Percentiles rank a stretch among this genome's conserved stretches.
phyloP scores from a whole-genome alignment of 1,140 invertebrate genomes.

The Mercenaria mercenaria region DNA sequence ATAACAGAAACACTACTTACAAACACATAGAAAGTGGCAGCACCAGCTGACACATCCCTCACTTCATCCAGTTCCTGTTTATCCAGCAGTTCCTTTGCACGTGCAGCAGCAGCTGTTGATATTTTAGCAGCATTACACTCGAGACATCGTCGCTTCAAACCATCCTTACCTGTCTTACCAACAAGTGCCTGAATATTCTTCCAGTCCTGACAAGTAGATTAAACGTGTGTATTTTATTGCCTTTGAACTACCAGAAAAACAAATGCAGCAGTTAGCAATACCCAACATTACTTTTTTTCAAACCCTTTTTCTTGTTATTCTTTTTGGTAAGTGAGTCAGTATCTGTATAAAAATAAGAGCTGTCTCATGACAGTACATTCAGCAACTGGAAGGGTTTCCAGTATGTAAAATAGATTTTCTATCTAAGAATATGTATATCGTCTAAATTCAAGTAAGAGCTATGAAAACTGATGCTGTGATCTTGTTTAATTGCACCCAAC shows the following conservation, averaged over 20 bases:
- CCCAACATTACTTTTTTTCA: background rate
- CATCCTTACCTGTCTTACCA: constrained; percentile 85
- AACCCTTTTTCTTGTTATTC: too few relatives aligned
- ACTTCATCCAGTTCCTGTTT: constrained; percentile 83
- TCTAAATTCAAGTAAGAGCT: too few relatives aligned
- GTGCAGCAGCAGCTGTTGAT: constrained; percentile 68
- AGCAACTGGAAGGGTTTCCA: too few relatives aligned
- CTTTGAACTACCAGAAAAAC: background rate
- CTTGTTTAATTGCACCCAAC: too few relatives aligned
- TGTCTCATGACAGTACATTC: too few relatives aligned
- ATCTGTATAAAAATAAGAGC: background rate
- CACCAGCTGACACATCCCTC: constrained; percentile 84
- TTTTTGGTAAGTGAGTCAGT: background rate
- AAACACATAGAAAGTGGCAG: constrained; percentile 85
- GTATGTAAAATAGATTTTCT: too few relatives aligned
- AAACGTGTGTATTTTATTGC: background rate
- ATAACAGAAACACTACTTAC: constrained; percentile 71
- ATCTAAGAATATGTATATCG: too few relatives aligned
- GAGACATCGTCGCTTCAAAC: constrained; percentile 82
- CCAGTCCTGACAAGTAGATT: constrained; percentile 78
- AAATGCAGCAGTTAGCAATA: background rate
- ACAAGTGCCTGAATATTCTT: constrained; percentile 84
- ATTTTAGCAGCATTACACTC: constrained; percentile 79
- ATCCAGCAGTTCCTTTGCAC: constrained; percentile 77
- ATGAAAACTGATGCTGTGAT: too few relatives aligned